Evolutionary conservation across 2,797 vertebrate species (phyloP), one percentile per base, ranked within the genome.

Genomic region (Selene dorsalis): DNA sequence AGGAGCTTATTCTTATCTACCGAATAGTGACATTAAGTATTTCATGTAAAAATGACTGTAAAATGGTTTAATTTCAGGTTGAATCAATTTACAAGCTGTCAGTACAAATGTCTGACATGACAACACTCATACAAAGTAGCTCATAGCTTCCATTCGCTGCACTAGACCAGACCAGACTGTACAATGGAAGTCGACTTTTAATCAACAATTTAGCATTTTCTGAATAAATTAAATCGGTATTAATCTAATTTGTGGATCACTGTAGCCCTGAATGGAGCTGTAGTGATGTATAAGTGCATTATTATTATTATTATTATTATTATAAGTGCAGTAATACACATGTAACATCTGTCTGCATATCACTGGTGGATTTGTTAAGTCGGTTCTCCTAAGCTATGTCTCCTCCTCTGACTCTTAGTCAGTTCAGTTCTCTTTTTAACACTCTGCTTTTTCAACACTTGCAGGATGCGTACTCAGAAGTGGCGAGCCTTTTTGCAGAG

Each of bases 401-500:
- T 3, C 48, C 48, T 62, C 38, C 41, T 24, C 53, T 57, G 18
- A n/a, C 9, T 17, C 3, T 41, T 13, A 14, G 11, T 41, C 39
- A 16, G 0, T 48, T 62, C 52, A 32, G 2, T 58, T 7, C 10
- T 28, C 1, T 61, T 67, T 63, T 39, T 53, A 2, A 72, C 50
- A 13, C 18, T 48, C 10, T 47, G 20, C 13, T 65, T 59, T 35
- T 35, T 8, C 32, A 35, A 35, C 80, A n/a, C 32, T 30, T 52
- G 13, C 88, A 99, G 98, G 98, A 99, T 2, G 98, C 98, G 13
- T 99, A 99, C 92, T 98, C 98, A 0, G 98, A 99, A 92, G 98
- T 99, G 32, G 98, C 98, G 75, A 97, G 98, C 94, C 96, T 99
- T 88, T 99, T 99, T 26, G 98, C 98, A 0, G 98, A 99, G 87